A percentile compares a stretch with the other conserved stretches of the same genome.
phyloP scores from a whole-genome alignment of 2,888 invertebrate species.

The Torymus texanus region DNA sequence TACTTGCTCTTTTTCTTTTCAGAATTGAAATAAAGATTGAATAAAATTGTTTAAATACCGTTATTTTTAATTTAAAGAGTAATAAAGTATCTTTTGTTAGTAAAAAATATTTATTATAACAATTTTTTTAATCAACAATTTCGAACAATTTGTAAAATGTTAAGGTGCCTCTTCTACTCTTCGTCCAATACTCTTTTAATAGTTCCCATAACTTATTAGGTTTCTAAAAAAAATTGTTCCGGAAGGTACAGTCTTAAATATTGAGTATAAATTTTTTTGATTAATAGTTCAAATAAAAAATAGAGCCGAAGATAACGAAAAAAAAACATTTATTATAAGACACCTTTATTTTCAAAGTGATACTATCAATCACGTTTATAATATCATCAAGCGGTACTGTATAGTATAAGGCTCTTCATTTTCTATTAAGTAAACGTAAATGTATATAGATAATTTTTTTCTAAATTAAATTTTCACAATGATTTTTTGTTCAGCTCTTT shows the following conservation, averaged over 20 bases:
- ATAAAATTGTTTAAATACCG: no score
- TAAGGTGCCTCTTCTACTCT: slow-evolving; percentile 41
- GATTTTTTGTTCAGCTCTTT: slow-evolving; percentile 13
- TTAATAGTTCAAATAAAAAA: slow-evolving; percentile 39
- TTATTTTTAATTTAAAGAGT: no score
- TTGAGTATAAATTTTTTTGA: slow-evolving; percentile 60
- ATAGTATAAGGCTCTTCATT: slow-evolving; percentile 41
- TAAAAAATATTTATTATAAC: slow-evolving; percentile 26
- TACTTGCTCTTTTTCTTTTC: no score
- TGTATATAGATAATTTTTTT: slow-evolving; percentile 51
- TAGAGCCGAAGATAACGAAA: slow-evolving; percentile 59
- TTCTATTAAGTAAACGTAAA: slow-evolving; percentile 36
- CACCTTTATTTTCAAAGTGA: slow-evolving; percentile 55
- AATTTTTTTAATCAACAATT: neutral
- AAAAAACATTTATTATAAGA: slow-evolving; percentile 31
- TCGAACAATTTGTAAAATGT: neutral
- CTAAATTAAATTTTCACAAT: slow-evolving; percentile 34
- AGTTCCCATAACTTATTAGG: slow-evolving; percentile 34
- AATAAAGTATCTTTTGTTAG: slow-evolving; percentile 5
- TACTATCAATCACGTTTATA: slow-evolving; percentile 35
- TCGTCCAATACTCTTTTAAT: slow-evolving; percentile 14
- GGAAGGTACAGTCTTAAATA: slow-evolving; percentile 62
- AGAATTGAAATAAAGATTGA: no score
- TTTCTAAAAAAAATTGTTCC: slow-evolving; percentile 67
- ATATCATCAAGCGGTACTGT: slow-evolving; percentile 33